These are phyloP conservation scores for Atherinosoma microstoma DNA, from an alignment of 2,797 vertebrate species.

Conservation along the genomic window DNA sequence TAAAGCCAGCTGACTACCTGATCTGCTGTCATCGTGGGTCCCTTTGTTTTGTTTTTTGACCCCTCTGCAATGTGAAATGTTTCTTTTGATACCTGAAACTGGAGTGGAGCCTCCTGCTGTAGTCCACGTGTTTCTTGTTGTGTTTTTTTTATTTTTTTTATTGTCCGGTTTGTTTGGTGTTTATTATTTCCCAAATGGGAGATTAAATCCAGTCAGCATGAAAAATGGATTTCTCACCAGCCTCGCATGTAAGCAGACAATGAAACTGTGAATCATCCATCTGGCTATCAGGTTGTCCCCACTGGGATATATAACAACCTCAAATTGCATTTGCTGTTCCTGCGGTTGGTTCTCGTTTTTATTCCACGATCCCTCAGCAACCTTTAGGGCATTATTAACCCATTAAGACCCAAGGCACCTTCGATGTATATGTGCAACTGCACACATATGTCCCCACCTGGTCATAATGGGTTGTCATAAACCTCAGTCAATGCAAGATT, in stretches of 20 bases:
- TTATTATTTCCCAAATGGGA: not conserved
- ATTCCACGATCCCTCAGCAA: not conserved
- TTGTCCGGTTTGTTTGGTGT: not conserved
- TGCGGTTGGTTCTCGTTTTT: not conserved
- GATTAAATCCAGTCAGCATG: not conserved
- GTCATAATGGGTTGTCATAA: not conserved
- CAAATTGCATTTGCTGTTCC: not conserved
- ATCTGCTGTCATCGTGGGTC: too few species aligned
- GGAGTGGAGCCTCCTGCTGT: too few species aligned
- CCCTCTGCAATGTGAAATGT: too few species aligned
- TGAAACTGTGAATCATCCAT: not conserved
- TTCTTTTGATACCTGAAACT: too few species aligned
- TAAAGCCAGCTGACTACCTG: too few species aligned
- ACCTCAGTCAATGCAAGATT: not conserved
- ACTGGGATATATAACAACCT: not conserved
- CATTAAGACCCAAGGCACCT: not conserved
- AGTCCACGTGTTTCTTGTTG: not conserved
- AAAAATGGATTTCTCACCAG: too few species aligned
- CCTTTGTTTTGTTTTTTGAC: too few species aligned
- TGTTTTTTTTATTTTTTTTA: not conserved
- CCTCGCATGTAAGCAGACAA: not conserved
- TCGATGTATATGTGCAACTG: too few species aligned
- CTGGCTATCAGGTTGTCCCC: not conserved
- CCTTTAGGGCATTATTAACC: constrained; percentile 3
- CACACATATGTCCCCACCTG: not conserved